Evolutionary conservation across 2,888 invertebrate genomes (phyloP), one percentile per base, ranked within the genome.

Genomic region (Chrysina gloriosa): DNA sequence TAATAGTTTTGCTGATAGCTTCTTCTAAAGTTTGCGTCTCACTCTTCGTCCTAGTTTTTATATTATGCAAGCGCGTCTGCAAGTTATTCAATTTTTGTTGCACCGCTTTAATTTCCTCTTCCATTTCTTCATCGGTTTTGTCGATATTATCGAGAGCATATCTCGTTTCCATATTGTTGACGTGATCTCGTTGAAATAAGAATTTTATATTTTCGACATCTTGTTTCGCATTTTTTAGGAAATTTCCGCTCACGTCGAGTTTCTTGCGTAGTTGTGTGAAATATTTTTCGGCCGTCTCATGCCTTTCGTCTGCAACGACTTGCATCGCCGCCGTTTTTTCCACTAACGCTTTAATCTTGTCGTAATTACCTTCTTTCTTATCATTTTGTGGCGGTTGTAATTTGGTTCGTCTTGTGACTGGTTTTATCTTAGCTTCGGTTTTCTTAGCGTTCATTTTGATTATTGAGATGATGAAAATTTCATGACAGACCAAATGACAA

Each of bases 121-220:
- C 76, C 69, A 82, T 75, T 45, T 81, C 81, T 63, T 80, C 77
- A 52, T 77, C 77, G 4, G 50, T 75, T 65, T 75, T 72, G 47
- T 72, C 68, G n/a, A 73, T 69, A 21, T 72, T 71, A n/a, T 72
- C 68, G 1, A 76, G 65, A 34, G 73, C 76, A 14, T 56, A 58
- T 39, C 36, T 36, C 9, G 50, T 36, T 6, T 73, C 69, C 29
- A 74, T 74, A 11, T 73, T 71, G n/a, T 72, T 68, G 2, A 68
- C 56, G 16, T 69, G 67, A 66, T 81, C 77, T 25, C 73, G 71
- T 65, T 80, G 78, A 63, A 79, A 80, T 3, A 78, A 73, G 68
- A 80, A 80, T 67, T 79, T 79, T 9, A 82, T 74, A 65, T 81
- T 81, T 42, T 82, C 79, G 31, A 83, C 78, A 54, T 80, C 79